phyloP scores from a whole-genome alignment of 2,797 vertebrate species.

The Cirrhinus molitorella region DNA sequence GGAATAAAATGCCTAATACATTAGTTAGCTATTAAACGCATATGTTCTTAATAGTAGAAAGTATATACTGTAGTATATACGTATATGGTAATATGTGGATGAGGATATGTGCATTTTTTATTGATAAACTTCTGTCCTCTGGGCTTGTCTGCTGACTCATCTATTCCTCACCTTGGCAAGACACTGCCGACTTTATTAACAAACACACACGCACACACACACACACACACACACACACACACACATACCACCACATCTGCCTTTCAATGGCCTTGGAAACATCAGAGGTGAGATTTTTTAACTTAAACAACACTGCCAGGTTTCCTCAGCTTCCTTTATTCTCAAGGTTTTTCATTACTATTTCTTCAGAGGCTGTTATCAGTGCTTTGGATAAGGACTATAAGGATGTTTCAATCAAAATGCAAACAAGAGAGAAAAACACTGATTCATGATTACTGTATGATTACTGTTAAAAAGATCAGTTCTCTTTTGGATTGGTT shows the following conservation, averaged over 20 bases:
- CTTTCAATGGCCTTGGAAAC: constrained; percentile 61
- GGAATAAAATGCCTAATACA: neutral
- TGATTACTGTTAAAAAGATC: neutral
- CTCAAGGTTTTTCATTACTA: neutral
- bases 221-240: neutral
- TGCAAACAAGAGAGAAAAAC: neutral
- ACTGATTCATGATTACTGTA: neutral
- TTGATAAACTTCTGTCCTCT: constrained; percentile 46
- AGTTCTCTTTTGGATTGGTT: neutral
- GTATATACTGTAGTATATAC: neutral
- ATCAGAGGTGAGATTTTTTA: constrained; percentile 11
- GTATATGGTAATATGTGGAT: neutral
- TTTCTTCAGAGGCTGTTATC: neutral
- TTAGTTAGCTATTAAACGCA: neutral
- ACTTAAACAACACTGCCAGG: constrained; percentile 38
- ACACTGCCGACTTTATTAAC: constrained; percentile 63
- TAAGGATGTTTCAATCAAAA: neutral
- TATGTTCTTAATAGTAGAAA: neutral
- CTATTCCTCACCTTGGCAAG: constrained; percentile 63
- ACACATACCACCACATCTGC: neutral
- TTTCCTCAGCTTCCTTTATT: constrained; percentile 53
- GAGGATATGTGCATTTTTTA: constrained; percentile 44
- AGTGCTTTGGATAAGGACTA: neutral
- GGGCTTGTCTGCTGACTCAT: constrained; percentile 37
- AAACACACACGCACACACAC: constrained; percentile 31